A percentile compares a stretch with the other conserved stretches of the same genome.
Conservation (phyloP, 2,888 invertebrate genomes). For the Tuberolachnus salignus region DNA sequence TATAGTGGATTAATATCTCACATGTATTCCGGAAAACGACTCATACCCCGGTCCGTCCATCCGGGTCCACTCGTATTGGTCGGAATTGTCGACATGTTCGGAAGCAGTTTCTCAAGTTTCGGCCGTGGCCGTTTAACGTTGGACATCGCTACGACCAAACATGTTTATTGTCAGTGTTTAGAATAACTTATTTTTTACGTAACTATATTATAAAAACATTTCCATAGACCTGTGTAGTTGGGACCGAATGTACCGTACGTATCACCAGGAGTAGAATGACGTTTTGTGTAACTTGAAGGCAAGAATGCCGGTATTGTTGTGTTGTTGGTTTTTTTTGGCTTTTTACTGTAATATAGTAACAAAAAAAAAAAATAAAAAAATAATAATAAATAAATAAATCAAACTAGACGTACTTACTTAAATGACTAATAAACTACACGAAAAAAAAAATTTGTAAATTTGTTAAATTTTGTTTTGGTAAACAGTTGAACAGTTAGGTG, state of each 20-base stretch:
- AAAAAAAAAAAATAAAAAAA: no score
- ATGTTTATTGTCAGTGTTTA: background rate
- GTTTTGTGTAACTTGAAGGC: conserved; percentile 63
- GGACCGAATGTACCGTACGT: conserved; percentile 65
- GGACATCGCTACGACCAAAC: conserved; percentile 4
- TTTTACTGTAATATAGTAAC: no score
- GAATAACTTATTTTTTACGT: background rate
- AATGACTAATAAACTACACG: background rate
- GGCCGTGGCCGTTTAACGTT: background rate
- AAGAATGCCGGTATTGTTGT: conserved; percentile 60
- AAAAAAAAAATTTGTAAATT: background rate
- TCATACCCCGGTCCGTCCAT: conserved; percentile 65
- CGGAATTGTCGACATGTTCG: background rate
- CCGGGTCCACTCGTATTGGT: conserved; percentile 64
- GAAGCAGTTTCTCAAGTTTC: background rate
- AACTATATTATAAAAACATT: background rate
- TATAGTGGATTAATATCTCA: background rate
- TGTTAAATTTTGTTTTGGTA: no score
- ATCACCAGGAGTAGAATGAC: conserved; percentile 66
- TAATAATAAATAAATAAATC: background rate
- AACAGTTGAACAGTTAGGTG: background rate
- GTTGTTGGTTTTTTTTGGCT: no score
- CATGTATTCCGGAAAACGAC: conserved; percentile 63
- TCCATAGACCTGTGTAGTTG: conserved; percentile 58
- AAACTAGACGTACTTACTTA: background rate